Evolutionary conservation across 2,888 invertebrate genomes (phyloP).

Genomic region (Erebia ligea): DNA sequence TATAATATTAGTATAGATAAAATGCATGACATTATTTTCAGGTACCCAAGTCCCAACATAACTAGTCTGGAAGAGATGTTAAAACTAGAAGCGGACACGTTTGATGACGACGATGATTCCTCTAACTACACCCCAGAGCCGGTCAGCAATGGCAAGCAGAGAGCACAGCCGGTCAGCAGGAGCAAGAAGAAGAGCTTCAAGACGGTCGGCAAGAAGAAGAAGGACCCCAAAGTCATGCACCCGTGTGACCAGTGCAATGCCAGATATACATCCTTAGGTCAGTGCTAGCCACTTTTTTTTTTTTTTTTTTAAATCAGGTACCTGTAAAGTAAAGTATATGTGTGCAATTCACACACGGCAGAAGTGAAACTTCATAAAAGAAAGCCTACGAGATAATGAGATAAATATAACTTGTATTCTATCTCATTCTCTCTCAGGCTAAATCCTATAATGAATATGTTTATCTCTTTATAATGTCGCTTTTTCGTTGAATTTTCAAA

Average conservation of each 20-base stretch:
- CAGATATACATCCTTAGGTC: conserved; percentile 66
- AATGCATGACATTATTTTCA: conserved; percentile 15
- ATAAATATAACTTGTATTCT: too few species aligned
- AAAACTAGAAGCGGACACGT: conserved; percentile 53
- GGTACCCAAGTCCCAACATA: conserved; percentile 40
- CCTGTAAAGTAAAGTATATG: too few species aligned
- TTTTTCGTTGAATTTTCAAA: too few species aligned
- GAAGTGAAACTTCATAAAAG: too few species aligned
- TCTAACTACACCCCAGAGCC: conserved; percentile 52
- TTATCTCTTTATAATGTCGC: too few species aligned
- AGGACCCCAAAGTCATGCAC: conserved; percentile 57
- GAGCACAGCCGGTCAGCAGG: conserved; percentile 20
- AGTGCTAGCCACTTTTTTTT: conserved; percentile 37
- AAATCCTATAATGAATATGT: too few species aligned
- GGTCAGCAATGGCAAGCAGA: conserved; percentile 42
- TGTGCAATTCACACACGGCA: too few species aligned
- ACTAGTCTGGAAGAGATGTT: conserved; percentile 40
- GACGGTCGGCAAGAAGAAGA: conserved; percentile 39
- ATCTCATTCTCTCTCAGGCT: too few species aligned
- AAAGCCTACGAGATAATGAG: too few species aligned
- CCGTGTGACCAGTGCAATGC: conserved; percentile 72
- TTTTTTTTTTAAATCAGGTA: background rate
- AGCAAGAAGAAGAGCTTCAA: conserved; percentile 32
- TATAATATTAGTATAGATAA: background rate
- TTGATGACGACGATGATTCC: conserved; percentile 58